phyloP scores from a whole-genome alignment of 2,888 invertebrate species.

The Cryptocephalus moraei region DNA sequence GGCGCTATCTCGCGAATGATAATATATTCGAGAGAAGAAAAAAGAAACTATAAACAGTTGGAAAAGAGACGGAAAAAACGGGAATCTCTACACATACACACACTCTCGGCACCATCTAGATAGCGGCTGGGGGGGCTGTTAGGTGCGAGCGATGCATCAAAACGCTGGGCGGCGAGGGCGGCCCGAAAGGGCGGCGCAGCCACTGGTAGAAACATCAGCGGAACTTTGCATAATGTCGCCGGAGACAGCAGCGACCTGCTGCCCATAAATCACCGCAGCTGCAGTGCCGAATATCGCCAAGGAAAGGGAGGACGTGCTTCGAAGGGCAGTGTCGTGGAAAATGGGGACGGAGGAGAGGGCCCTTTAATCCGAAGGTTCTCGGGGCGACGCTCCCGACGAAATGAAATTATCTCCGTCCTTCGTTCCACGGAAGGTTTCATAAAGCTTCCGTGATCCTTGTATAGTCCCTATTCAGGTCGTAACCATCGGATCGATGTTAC shows the following conservation, averaged over 20 bases:
- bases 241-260: constrained; percentile 37
- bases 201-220: constrained; percentile 33
- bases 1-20: not conserved
- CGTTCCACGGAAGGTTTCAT: too few relatives aligned
- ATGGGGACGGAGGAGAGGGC: too few relatives aligned
- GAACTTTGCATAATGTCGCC: constrained; percentile 40
- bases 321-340: too few relatives aligned
- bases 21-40: not conserved
- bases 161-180: not conserved
- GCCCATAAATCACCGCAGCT: constrained; percentile 36
- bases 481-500: too few relatives aligned
- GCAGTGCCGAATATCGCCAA: constrained; percentile 15
- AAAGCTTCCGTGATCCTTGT: too few relatives aligned
- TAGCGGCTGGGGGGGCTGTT: not conserved
- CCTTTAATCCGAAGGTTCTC: too few relatives aligned
- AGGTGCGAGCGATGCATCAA: not conserved
- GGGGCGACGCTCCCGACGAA: too few relatives aligned
- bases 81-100: not conserved
- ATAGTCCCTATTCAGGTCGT: too few relatives aligned
- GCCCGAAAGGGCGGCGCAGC: constrained; percentile 12
- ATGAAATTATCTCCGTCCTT: too few relatives aligned
- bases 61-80: not conserved
- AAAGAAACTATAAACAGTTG: not conserved
- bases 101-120: not conserved
- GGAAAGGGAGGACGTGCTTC: too few relatives aligned